These are phyloP conservation scores for Planococcus citri DNA, from an alignment of 1,140 invertebrate species.

Conservation along the genomic window DNA sequence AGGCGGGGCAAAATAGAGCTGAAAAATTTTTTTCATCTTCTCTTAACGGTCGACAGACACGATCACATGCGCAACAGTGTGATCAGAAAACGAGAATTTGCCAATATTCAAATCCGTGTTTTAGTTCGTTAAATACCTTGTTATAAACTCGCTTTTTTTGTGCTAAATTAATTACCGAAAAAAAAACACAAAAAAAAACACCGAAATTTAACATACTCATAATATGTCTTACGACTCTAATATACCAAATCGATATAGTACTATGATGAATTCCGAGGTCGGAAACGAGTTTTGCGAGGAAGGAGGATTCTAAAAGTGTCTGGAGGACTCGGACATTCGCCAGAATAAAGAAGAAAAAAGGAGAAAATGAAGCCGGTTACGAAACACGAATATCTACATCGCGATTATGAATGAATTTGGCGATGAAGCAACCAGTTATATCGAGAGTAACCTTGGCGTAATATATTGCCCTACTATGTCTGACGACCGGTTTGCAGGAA, in stretches of 20 bases:
- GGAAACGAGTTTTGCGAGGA: background rate
- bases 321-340: conserved; percentile 5
- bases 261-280: conserved; percentile 2
- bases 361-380: background rate
- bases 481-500: conserved; percentile 19
- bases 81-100: background rate
- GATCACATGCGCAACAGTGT: background rate
- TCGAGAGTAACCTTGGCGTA: conserved; percentile 17
- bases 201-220: background rate
- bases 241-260: background rate
- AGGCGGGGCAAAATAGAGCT: background rate
- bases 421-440: conserved; percentile 20
- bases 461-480: conserved; percentile 17
- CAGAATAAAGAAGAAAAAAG: conserved; percentile 4
- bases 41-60: background rate
- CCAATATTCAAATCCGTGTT: background rate
- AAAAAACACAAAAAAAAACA: no score
- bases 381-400: conserved; percentile 5
- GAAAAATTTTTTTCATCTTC: background rate
- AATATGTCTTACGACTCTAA: background rate
- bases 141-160: background rate
- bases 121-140: background rate
- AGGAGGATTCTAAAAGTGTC: background rate
- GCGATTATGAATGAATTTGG: conserved; percentile 20
- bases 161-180: background rate